Conservation (phyloP, 2,113 vertebrate species). For the Phylloscopus whistleri region DNA sequence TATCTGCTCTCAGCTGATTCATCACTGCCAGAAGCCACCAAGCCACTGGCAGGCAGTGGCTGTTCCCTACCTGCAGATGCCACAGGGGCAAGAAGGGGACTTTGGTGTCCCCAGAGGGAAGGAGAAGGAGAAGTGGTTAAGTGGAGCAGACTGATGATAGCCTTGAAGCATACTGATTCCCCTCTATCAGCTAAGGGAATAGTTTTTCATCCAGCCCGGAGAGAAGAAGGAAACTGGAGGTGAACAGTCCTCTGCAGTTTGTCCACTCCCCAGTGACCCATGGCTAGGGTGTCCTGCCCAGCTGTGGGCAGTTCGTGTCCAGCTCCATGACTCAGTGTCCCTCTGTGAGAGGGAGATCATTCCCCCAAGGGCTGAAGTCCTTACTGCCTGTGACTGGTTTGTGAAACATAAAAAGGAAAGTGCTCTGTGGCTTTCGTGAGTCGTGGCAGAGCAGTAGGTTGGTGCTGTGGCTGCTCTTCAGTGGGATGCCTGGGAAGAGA, state of each 20-base stretch:
- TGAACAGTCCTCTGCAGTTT: not conserved
- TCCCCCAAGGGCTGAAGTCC: not conserved
- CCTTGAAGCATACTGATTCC: not conserved
- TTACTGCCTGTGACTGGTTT: not conserved
- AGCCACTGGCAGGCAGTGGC: not conserved
- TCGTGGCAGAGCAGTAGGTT: not conserved
- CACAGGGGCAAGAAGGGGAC: not conserved
- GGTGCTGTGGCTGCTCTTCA: not conserved
- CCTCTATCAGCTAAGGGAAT: not conserved
- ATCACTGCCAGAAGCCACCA: not conserved
- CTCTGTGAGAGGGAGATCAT: not conserved
- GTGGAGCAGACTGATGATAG: not conserved
- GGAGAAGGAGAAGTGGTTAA: not conserved
- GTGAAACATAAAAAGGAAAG: not conserved
- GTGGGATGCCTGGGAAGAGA: not conserved
- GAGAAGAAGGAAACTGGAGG: not conserved
- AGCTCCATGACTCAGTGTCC: fast-evolving
- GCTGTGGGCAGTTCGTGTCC: not conserved
- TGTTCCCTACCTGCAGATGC: not conserved
- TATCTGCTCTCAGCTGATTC: not conserved
- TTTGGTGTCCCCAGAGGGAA: not conserved
- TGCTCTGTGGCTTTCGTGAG: fast-evolving
- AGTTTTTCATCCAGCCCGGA: not conserved
- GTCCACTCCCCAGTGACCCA: not conserved
- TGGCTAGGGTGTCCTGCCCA: not conserved